These are phyloP conservation scores for Paguma larvata DNA, from an alignment of 2,797 vertebrate genomes.

Conservation along the genomic window DNA sequence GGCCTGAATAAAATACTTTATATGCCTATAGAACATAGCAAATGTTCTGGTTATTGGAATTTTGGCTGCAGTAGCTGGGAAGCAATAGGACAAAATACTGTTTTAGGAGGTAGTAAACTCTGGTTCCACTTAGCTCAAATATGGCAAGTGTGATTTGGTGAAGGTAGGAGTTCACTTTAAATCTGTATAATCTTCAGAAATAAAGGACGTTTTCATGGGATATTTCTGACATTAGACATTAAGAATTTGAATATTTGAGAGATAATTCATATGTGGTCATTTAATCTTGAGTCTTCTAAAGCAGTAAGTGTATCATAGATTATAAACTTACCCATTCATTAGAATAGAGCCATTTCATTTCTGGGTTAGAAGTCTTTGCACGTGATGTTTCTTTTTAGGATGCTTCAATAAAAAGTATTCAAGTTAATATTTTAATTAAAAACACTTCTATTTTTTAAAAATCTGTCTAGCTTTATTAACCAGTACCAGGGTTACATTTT, in stretches of 20 bases:
- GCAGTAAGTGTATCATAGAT: background rate
- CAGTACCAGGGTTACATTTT: conserved; percentile 45
- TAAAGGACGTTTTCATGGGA: conserved; percentile 20
- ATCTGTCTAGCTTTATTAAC: conserved; percentile 63
- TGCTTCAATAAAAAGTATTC: conserved; percentile 55
- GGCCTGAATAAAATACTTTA: conserved; percentile 74
- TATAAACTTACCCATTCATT: conserved; percentile 39
- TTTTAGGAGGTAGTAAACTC: conserved; percentile 59
- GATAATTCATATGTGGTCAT: background rate
- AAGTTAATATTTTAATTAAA: conserved; percentile 67
- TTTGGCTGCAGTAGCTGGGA: conserved; percentile 47
- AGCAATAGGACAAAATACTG: conserved; percentile 47
- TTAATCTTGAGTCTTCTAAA: conserved; percentile 44
- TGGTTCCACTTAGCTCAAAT: conserved; percentile 47
- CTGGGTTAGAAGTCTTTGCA: conserved; percentile 31
- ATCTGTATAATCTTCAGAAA: conserved; percentile 34
- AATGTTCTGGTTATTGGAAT: conserved; percentile 60
- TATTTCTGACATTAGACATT: conserved; percentile 48
- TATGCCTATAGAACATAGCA: conserved; percentile 45
- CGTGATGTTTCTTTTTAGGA: conserved; percentile 4
- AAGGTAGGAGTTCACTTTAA: conserved; percentile 44
- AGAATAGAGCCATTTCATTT: conserved; percentile 27
- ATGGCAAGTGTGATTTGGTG: conserved; percentile 47
- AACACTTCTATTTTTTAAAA: background rate
- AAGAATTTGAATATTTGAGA: conserved; percentile 49